Evolutionary conservation across 2,113 vertebrate species (phyloP).

Genomic region (Brachionichthys hirsutus): DNA sequence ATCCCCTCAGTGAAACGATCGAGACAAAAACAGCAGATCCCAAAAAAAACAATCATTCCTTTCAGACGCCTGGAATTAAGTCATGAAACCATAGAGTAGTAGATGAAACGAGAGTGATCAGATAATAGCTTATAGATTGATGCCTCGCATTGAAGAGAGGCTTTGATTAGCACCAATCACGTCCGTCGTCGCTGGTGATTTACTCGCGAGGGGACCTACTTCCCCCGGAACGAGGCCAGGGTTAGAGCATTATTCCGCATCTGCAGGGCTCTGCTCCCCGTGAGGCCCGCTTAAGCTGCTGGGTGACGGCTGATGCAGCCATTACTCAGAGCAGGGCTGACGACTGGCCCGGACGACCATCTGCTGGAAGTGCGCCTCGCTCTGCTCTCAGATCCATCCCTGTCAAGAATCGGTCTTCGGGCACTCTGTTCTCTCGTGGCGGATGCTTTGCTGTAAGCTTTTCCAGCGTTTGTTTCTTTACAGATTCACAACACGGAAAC

Average conservation of each 20-base stretch:
- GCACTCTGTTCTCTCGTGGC: conserved; percentile 17
- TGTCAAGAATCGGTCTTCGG: conserved; percentile 63
- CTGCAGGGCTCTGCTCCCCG: conserved; percentile 65
- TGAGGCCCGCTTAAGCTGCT: conserved; percentile 47
- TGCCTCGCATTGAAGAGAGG: conserved; percentile 3
- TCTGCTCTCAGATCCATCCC: conserved; percentile 71
- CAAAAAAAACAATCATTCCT: no score
- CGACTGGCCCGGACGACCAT: conserved; percentile 66
- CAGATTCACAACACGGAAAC: not conserved
- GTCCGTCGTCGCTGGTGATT: not conserved
- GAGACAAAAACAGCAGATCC: no score
- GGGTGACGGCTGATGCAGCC: conserved; percentile 48
- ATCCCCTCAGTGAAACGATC: no score
- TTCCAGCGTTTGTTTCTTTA: conserved; percentile 10
- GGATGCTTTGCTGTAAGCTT: conserved; percentile 2
- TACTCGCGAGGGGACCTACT: conserved; percentile 17
- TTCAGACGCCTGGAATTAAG: conserved; percentile 10
- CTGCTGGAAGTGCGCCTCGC: conserved; percentile 68
- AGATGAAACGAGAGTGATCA: conserved; percentile 9
- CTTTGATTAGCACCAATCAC: conserved; percentile 2
- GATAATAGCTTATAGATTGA: conserved; percentile 45
- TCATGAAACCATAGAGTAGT: conserved; percentile 18
- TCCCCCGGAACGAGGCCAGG: not conserved
- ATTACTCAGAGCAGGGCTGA: conserved; percentile 66
- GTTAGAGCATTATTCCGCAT: conserved; percentile 44